Conservation (phyloP, 1,140 invertebrate genomes). For the Trachymyrmex cornetzi region DNA sequence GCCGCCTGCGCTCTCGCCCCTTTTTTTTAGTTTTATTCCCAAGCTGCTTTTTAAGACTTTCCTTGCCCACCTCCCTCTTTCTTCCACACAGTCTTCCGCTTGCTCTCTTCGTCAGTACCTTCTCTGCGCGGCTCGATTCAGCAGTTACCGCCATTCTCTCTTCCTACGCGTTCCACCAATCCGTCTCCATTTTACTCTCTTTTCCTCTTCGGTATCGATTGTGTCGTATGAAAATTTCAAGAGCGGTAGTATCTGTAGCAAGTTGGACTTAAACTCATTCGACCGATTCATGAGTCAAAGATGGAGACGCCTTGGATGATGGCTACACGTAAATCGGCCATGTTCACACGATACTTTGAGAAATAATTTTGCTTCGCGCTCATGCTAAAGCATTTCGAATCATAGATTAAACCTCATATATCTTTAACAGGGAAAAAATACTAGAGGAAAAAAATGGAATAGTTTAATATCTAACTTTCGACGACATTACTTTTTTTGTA, state of each 20-base stretch:
- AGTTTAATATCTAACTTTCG: not conserved
- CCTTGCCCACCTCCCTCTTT: constrained; percentile 67
- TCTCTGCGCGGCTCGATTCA: constrained; percentile 5
- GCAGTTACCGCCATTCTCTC: constrained; percentile 50
- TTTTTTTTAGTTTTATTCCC: constrained; percentile 69
- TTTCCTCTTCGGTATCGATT: constrained; percentile 36
- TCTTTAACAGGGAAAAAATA: not conserved
- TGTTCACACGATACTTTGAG: not conserved
- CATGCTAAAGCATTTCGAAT: not conserved
- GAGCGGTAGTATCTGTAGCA: constrained; percentile 2
- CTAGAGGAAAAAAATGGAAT: not conserved
- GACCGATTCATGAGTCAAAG: not conserved
- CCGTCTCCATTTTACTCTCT: constrained; percentile 45
- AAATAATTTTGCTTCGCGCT: not conserved
- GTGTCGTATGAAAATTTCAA: constrained; percentile 34
- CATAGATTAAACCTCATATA: not conserved
- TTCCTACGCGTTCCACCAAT: constrained; percentile 44
- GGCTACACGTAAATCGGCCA: constrained; percentile 8
- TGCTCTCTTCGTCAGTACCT: constrained; percentile 33
- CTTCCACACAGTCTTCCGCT: constrained; percentile 58
- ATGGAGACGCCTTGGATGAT: not conserved
- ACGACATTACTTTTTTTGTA: not conserved
- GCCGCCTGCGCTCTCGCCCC: constrained; percentile 69
- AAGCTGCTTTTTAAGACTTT: constrained; percentile 66
- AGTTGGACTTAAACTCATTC: not conserved